These are phyloP conservation scores for Gari tellinella DNA, from an alignment of 2,888 invertebrate species.

Conservation along the genomic window DNA sequence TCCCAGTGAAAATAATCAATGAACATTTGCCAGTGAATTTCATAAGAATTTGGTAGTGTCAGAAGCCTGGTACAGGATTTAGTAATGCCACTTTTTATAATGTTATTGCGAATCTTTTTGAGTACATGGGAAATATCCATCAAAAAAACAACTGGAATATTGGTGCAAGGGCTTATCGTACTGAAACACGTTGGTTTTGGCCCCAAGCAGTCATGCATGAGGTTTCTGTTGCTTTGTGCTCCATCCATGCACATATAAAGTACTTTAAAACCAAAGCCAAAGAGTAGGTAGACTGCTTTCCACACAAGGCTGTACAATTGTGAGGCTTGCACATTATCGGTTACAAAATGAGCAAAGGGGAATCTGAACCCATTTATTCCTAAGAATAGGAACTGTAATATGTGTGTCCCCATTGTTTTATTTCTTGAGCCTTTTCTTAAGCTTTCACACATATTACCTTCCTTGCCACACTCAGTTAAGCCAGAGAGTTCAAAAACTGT, in stretches of 20 bases:
- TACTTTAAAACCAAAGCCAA: conserved; percentile 30
- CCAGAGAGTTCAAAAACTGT: too few species aligned
- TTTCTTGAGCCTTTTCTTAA: too few species aligned
- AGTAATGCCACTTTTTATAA: conserved; percentile 30
- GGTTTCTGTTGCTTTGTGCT: conserved; percentile 31
- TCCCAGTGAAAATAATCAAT: conserved; percentile 45
- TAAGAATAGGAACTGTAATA: conserved; percentile 49
- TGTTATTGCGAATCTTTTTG: conserved; percentile 52
- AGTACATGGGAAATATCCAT: conserved; percentile 38
- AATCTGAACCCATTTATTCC: conserved; percentile 50
- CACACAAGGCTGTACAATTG: conserved; percentile 32
- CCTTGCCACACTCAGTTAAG: too few species aligned
- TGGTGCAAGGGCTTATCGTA: conserved; percentile 3
- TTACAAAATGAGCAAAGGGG: conserved; percentile 40
- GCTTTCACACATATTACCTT: too few species aligned
- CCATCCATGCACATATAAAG: conserved; percentile 35
- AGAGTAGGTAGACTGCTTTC: conserved; percentile 37
- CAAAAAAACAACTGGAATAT: conserved; percentile 21
- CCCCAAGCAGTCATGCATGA: conserved; percentile 22
- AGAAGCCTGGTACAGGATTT: conserved; percentile 23
- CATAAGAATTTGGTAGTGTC: conserved; percentile 9
- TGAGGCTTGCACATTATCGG: conserved; percentile 21
- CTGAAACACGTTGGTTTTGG: conserved; percentile 11
- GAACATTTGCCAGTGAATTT: conserved; percentile 44
- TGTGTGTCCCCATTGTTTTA: conserved; percentile 40